phyloP scores from a whole-genome alignment of 2,888 invertebrate genomes.

The Hypolimnas misippus region DNA sequence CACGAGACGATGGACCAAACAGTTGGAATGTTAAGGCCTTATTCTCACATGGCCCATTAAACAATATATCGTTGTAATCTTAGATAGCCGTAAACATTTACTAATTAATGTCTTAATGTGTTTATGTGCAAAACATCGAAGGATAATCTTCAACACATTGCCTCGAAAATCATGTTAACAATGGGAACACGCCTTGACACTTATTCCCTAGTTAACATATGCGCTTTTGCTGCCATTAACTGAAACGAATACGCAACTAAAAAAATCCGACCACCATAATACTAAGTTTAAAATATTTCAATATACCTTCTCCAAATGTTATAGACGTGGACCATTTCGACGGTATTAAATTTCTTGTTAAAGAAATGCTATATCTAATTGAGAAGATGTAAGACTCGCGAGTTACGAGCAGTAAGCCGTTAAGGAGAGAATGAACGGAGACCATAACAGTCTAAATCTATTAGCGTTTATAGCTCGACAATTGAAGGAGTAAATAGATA shows the following conservation, averaged over 20 bases:
- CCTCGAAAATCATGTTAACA: no score
- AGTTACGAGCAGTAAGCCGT: slow-evolving; percentile 19
- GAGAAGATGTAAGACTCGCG: slow-evolving; percentile 1
- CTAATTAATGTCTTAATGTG: background rate
- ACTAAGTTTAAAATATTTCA: no score
- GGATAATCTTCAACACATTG: background rate
- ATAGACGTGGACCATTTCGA: no score
- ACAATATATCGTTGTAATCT: background rate
- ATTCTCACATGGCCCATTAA: no score
- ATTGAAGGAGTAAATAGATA: slow-evolving; percentile 22
- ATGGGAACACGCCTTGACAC: background rate
- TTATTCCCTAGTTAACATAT: background rate
- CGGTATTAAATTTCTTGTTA: background rate
- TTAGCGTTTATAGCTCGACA: slow-evolving; percentile 23
- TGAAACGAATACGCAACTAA: no score
- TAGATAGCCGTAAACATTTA: background rate
- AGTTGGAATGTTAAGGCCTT: background rate
- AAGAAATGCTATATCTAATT: slow-evolving; percentile 10
- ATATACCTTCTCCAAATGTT: no score
- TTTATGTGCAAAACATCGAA: background rate
- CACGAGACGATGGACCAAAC: background rate
- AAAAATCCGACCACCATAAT: no score
- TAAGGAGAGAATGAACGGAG: slow-evolving; percentile 17
- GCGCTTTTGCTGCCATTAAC: no score
- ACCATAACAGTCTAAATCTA: slow-evolving; percentile 12